Conservation (phyloP, 2,113 vertebrate species). For the Sebastes fasciatus region DNA sequence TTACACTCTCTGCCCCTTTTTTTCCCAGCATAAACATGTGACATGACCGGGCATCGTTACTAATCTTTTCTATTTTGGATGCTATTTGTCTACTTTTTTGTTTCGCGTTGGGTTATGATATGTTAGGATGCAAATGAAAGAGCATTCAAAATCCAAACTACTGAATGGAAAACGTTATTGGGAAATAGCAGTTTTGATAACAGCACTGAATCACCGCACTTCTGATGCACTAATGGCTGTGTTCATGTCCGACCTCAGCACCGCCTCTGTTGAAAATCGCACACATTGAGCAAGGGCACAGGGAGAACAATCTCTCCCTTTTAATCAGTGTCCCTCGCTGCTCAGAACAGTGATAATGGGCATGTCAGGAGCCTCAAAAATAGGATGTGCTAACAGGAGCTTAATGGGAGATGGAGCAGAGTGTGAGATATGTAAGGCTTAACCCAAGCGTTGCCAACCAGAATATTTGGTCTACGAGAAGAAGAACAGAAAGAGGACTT, state of each 20-base stretch:
- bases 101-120: neutral
- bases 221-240: conserved; percentile 32
- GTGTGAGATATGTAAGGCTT: conserved; percentile 15
- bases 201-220: neutral
- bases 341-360: conserved; percentile 51
- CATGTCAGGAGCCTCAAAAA: conserved; percentile 37
- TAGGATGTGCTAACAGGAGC: conserved; percentile 37
- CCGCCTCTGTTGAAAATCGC: neutral
- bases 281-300: neutral
- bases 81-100: neutral
- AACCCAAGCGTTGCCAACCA: neutral
- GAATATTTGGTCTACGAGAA: conserved; percentile 1
- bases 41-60: neutral
- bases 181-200: neutral
- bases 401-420: conserved; percentile 47
- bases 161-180: neutral
- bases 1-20: neutral
- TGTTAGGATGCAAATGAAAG: neutral
- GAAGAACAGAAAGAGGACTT: neutral
- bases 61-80: conserved; percentile 3
- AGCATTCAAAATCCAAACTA: neutral
- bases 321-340: conserved; percentile 52
- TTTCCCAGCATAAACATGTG: conserved; percentile 7
- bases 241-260: conserved; percentile 13
- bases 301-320: conserved; percentile 37